Conservation (phyloP, 2,888 invertebrate genomes). For the Campaea margaritaria region DNA sequence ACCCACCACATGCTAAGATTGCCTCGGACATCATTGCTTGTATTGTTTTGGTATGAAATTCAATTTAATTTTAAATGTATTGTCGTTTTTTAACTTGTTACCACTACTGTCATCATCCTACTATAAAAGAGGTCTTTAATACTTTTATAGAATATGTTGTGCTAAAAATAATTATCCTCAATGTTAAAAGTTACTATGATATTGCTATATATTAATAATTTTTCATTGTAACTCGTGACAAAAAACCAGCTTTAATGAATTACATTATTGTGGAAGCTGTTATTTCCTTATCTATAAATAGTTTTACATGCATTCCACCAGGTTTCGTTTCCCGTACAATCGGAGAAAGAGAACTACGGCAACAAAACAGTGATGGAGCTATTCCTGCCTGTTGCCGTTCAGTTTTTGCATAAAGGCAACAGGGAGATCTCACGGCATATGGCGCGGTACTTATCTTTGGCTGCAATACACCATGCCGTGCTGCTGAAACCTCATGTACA, state of each 20-base stretch:
- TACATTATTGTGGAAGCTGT: too few species aligned
- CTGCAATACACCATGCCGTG: slow-evolving; percentile 95
- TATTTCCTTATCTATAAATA: too few species aligned
- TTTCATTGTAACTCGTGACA: too few species aligned
- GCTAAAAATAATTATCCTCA: too few species aligned
- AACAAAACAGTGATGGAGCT: slow-evolving; percentile 90
- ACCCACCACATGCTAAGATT: slow-evolving; percentile 98
- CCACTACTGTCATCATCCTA: too few species aligned
- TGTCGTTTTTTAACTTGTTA: too few species aligned
- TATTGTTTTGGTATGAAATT: slow-evolving; percentile 92
- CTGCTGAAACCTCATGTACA: slow-evolving; percentile 94
- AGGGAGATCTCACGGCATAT: slow-evolving; percentile 95
- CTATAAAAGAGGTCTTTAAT: too few species aligned
- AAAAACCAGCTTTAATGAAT: too few species aligned
- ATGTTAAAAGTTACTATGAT: too few species aligned
- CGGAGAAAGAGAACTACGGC: slow-evolving; percentile 84
- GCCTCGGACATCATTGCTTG: slow-evolving; percentile 97
- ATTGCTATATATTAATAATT: too few species aligned
- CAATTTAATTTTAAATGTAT: not conserved
- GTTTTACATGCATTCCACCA: slow-evolving; percentile 37
- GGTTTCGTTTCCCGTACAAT: slow-evolving; percentile 79
- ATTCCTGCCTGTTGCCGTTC: slow-evolving; percentile 95
- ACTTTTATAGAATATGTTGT: too few species aligned
- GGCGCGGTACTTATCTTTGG: slow-evolving; percentile 95
- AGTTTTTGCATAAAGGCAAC: slow-evolving; percentile 96